Evolutionary conservation across 2,113 vertebrate species (phyloP).

Genomic region (Caretta caretta): DNA sequence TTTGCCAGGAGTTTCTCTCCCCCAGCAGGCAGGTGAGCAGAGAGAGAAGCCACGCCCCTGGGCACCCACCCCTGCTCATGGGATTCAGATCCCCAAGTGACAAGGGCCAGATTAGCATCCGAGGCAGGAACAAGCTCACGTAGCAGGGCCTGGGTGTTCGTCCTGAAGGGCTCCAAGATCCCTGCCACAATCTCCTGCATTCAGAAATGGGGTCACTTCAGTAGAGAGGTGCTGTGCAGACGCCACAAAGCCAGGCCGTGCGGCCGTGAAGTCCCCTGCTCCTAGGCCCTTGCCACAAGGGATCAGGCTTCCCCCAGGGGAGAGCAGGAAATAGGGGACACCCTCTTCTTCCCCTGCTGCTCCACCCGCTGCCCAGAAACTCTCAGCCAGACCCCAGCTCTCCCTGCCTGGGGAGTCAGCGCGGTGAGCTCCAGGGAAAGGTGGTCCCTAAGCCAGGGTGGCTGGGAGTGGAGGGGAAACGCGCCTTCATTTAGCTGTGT

Average conservation of each 20-base stretch:
- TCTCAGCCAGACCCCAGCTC: neutral
- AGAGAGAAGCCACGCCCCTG: neutral
- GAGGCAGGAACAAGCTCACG: too few relatives aligned
- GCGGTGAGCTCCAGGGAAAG: neutral
- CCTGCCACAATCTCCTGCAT: too few relatives aligned
- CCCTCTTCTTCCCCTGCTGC: neutral
- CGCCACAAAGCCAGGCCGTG: too few relatives aligned
- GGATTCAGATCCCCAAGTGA: neutral
- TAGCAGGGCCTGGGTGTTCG: too few relatives aligned
- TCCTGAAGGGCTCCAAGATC: too few relatives aligned
- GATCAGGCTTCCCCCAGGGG: neutral
- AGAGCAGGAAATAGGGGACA: neutral
- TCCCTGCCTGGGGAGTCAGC: neutral
- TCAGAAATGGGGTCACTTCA: too few relatives aligned
- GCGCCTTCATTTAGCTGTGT: neutral
- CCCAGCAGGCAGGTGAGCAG: neutral
- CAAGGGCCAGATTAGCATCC: too few relatives aligned
- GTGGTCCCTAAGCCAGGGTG: neutral
- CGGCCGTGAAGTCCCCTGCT: too few relatives aligned
- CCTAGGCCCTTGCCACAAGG: neutral
- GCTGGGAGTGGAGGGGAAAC: neutral
- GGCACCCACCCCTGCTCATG: too few relatives aligned
- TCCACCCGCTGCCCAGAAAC: neutral
- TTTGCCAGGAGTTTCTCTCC: too few relatives aligned
- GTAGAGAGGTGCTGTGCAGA: too few relatives aligned